Percentiles rank a stretch among this genome's conserved stretches.
These are phyloP conservation scores for Grus americana DNA, from an alignment of 2,113 vertebrate species.

Conservation along the genomic window DNA sequence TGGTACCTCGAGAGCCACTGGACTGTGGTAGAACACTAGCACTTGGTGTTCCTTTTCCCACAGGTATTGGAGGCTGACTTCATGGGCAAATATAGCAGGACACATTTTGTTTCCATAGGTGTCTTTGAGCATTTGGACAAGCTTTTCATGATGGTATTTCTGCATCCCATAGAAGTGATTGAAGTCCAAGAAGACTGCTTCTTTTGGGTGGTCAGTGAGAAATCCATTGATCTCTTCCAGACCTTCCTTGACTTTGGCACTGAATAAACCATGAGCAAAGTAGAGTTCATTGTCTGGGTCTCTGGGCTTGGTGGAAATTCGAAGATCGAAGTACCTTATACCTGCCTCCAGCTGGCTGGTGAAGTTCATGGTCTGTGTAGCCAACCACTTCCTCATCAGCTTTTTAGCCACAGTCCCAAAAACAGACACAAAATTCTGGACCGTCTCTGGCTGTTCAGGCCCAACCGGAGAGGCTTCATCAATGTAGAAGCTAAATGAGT, in stretches of 20 bases:
- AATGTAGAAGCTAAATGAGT: constrained; percentile 98
- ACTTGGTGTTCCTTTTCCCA: constrained; percentile 98
- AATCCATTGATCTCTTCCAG: constrained; percentile 93
- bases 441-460: constrained; percentile 94
- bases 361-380: constrained; percentile 98
- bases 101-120: constrained; percentile 94
- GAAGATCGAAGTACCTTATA: constrained; percentile 94
- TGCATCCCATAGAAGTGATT: constrained; percentile 99
- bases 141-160: constrained; percentile 95
- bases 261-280: constrained; percentile 97
- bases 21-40: constrained; percentile 95
- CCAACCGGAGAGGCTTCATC: constrained; percentile 97
- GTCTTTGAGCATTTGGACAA: constrained; percentile 95
- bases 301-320: constrained; percentile 97
- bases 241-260: constrained; percentile 95
- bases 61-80: constrained; percentile 92
- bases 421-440: constrained; percentile 98
- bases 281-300: constrained; percentile 96
- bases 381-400: constrained; percentile 97
- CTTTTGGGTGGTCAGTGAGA: constrained; percentile 86
- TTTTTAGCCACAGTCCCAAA: constrained; percentile 98
- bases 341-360: constrained; percentile 91
- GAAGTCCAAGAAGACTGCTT: constrained; percentile 96
- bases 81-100: constrained; percentile 94
- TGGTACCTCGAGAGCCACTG: constrained; percentile 92